Base-by-base conservation (phyloP, 2,797 vertebrate species). In the Mionectes olivaceus region DNA sequence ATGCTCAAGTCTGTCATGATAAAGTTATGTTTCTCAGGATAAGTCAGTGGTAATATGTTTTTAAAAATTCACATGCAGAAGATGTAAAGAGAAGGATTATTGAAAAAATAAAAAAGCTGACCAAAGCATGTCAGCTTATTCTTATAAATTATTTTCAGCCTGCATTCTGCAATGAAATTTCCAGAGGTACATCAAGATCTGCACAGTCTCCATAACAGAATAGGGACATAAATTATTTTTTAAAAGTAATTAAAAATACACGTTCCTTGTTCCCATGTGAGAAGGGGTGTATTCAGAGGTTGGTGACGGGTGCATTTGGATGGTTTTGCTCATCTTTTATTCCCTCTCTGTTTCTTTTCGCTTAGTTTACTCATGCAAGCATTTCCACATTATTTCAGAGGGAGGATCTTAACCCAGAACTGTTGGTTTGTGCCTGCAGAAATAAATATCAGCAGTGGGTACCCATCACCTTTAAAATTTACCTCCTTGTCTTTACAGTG, bases 51-150 rank as follows among this genome's bases (percentile, higher is more conserved):
- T 82, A 87, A 96, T 73, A 15, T 67, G 43, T 78, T 91, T 73
- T 95, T 70, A 74, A 86, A 94, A 93, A 85, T 39, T 57, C 83
- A 89, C 80, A 95, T 71, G 59, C 61, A 94, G 77, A 93, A 93
- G n/a, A 89, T 30, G 64, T 28, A 69, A 87, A 89, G 81, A 74
- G 28, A 30, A 50, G 70, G 70, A 85, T 92, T 95, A 77, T 93
- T 92, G 22, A 18, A 12, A 25, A 39, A 79, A 81, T 68, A 24
- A 30, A 75, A 50, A 35, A 92, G 61, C 56, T 78, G 55, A 41
- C 35, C 73, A 47, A 77, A 85, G 3, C 4, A 89, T 6, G 7
- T 82, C 25, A 33, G 14, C 11, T 63, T 13, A 46, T 63, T 57
- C 23, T 74, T 68, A 24, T 5, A 70, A 79, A 67, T 37, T 0